Percentiles rank a stretch among this genome's conserved stretches.
These are phyloP conservation scores for Lasiommata megera DNA, from an alignment of 2,888 invertebrate species.

Conservation along the genomic window DNA sequence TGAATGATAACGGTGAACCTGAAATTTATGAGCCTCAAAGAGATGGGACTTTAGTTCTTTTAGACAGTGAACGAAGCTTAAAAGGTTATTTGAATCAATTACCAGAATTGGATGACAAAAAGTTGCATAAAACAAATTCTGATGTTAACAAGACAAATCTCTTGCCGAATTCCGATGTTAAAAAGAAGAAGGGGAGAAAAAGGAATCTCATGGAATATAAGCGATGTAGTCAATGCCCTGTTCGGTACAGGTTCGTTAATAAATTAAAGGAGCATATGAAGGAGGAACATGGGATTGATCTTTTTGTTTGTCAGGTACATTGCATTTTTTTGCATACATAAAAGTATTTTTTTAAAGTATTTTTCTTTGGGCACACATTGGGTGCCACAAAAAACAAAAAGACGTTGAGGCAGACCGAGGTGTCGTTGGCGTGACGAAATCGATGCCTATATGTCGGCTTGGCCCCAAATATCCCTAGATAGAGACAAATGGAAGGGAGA, in stretches of 20 bases:
- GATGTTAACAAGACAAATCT: neutral
- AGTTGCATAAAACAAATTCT: neutral
- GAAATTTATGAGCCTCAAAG: constrained; percentile 39
- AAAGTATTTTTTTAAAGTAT: no score
- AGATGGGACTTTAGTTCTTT: constrained; percentile 36
- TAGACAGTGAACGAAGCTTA: constrained; percentile 26
- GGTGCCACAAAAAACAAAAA: no score
- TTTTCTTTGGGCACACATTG: no score
- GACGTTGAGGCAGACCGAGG: no score
- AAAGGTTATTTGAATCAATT: constrained; percentile 6
- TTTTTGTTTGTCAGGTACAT: constrained; percentile 63
- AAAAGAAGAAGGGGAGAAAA: constrained; percentile 46
- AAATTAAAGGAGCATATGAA: constrained; percentile 67
- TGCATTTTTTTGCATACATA: no score
- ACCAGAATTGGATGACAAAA: constrained; percentile 2
- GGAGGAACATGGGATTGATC: constrained; percentile 51
- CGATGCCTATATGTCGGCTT: no score
- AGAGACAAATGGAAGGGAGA: no score
- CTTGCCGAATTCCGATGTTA: neutral
- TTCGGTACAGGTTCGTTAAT: constrained; percentile 61
- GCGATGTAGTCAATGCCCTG: constrained; percentile 56
- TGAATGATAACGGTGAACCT: constrained; percentile 44
- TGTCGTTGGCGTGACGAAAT: no score
- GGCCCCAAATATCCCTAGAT: no score
- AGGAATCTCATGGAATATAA: constrained; percentile 57